A percentile compares a stretch with the other conserved stretches of the same genome.
Conservation (phyloP, 2,888 invertebrate species). For the Sarcophaga caerulescens region DNA sequence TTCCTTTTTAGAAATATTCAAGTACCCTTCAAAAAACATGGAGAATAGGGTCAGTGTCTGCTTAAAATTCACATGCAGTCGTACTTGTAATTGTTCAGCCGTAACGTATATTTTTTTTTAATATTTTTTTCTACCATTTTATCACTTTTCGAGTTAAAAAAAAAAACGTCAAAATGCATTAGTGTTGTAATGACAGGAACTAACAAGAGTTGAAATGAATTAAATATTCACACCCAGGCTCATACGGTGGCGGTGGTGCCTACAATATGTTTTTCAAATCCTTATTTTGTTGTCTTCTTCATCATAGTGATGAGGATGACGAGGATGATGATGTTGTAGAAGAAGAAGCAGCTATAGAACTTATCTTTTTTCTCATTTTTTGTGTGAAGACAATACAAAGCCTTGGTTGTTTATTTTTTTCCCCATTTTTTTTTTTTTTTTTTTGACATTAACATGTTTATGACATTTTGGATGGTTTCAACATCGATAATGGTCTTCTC, state of each 20-base stretch:
- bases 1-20: not conserved
- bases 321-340: not conserved
- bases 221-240: slow-evolving; percentile 45
- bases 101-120: not conserved
- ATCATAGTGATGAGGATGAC: not conserved
- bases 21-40: not conserved
- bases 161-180: slow-evolving; percentile 24
- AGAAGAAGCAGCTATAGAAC: not conserved
- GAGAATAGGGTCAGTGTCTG: not conserved
- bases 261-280: slow-evolving; percentile 24
- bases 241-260: slow-evolving; percentile 27
- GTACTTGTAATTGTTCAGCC: not conserved
- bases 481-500: not conserved
- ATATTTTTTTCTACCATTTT: not conserved
- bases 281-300: slow-evolving; percentile 19
- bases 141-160: no score
- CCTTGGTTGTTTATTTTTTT: not conserved
- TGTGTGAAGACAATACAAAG: slow-evolving; percentile 41
- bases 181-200: not conserved
- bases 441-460: slow-evolving; percentile 58
- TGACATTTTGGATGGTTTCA: slow-evolving; percentile 51
- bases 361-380: not conserved
- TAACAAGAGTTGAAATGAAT: slow-evolving; percentile 17
- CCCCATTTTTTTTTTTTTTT: not conserved
- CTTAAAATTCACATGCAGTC: not conserved